phyloP scores from a whole-genome alignment of 2,797 vertebrate species.

The Arrhamphus sclerolepis region DNA sequence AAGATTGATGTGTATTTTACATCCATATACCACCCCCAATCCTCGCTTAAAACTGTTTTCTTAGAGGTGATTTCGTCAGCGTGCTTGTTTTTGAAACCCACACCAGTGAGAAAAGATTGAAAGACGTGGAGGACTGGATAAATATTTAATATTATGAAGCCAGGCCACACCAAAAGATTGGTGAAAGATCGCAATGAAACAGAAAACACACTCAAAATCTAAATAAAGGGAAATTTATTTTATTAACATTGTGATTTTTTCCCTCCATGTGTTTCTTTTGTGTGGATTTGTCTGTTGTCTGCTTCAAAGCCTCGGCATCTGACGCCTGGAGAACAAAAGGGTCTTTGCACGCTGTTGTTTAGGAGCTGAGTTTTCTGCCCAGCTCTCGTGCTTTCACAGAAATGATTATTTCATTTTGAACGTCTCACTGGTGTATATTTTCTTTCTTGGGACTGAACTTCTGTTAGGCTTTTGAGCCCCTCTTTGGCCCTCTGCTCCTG shows the following conservation, averaged over 20 bases:
- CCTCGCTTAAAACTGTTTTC: slow-evolving; percentile 52
- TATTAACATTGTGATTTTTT: slow-evolving; percentile 39
- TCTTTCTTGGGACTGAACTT: slow-evolving; percentile 37
- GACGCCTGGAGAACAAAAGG: slow-evolving; percentile 56
- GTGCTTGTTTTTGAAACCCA: slow-evolving; percentile 73
- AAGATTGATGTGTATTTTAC: slow-evolving; percentile 61
- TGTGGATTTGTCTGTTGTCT: slow-evolving; percentile 51
- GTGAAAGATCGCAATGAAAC: slow-evolving; percentile 51
- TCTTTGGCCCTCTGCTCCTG: slow-evolving; percentile 39
- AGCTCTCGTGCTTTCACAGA: slow-evolving; percentile 50
- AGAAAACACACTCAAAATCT: slow-evolving; percentile 53
- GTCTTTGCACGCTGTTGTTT: slow-evolving; percentile 47
- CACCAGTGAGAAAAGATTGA: slow-evolving; percentile 66
- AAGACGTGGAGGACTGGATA: slow-evolving; percentile 61
- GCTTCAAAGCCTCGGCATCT: slow-evolving; percentile 66
- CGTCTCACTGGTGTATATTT: slow-evolving; percentile 38
- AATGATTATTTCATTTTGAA: slow-evolving; percentile 44
- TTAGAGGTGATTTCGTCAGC: slow-evolving; percentile 64
- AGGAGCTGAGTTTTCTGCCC: slow-evolving; percentile 34
- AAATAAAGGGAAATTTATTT: slow-evolving; percentile 55
- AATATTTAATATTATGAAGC: slow-evolving; percentile 75
- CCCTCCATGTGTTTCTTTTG: slow-evolving; percentile 45
- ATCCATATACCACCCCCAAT: slow-evolving; percentile 10
- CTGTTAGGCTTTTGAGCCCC: slow-evolving; percentile 26
- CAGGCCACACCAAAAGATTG: slow-evolving; percentile 65